A percentile compares a stretch with the other conserved stretches of the same genome.
These are phyloP conservation scores for Molanna angustata DNA, from an alignment of 2,888 invertebrate genomes.

Conservation along the genomic window DNA sequence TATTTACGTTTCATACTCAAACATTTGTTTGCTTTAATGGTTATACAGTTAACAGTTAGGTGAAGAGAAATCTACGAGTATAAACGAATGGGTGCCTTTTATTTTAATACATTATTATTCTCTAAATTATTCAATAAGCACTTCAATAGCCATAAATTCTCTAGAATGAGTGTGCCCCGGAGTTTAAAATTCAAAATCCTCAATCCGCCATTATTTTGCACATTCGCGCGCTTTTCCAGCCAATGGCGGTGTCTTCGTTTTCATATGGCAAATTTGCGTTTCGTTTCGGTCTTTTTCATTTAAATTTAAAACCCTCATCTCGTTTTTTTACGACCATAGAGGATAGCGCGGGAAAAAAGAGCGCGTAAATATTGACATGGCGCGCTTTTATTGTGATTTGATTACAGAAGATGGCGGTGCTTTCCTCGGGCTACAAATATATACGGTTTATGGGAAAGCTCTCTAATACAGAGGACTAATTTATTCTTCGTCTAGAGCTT, in stretches of 20 bases:
- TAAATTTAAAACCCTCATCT: constrained; percentile 34
- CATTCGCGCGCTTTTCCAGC: constrained; percentile 26
- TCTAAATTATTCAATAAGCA: constrained; percentile 33
- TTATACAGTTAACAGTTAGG: too few relatives aligned
- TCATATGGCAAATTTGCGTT: constrained; percentile 33
- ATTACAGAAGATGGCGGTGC: constrained; percentile 30
- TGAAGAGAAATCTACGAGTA: too few relatives aligned
- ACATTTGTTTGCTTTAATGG: too few relatives aligned
- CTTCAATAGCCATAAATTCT: constrained; percentile 31
- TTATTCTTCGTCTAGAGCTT: constrained; percentile 14
- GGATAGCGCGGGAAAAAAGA: constrained; percentile 30
- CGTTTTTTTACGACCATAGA: constrained; percentile 32
- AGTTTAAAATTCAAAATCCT: constrained; percentile 32
- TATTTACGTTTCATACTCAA: too few relatives aligned
- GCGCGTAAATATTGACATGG: constrained; percentile 34
- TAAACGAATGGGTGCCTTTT: neutral
- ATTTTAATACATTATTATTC: constrained; percentile 14
- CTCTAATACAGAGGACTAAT: constrained; percentile 18
- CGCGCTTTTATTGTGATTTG: constrained; percentile 34
- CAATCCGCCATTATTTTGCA: constrained; percentile 32
- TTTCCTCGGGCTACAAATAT: constrained; percentile 22
- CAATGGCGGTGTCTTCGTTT: constrained; percentile 27
- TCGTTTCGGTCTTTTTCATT: constrained; percentile 33
- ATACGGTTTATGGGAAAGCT: constrained; percentile 18
- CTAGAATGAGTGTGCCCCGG: constrained; percentile 28